phyloP scores from a whole-genome alignment of 2,797 vertebrate species.

The Pipistrellus nathusii region DNA sequence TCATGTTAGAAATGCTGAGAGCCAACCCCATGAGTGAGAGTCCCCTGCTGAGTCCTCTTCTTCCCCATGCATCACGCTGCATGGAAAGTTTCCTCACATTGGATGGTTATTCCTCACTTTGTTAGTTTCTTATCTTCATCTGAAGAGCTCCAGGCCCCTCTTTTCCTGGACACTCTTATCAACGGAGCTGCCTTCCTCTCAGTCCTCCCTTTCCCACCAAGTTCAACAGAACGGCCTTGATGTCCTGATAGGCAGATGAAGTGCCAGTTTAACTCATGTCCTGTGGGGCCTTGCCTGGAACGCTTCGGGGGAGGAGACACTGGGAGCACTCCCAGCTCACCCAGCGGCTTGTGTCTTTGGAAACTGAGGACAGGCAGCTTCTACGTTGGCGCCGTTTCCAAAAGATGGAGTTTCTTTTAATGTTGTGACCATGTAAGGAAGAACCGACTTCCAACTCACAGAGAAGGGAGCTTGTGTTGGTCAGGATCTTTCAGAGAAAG shows the following conservation, averaged over 20 bases:
- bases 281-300: neutral
- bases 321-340: neutral
- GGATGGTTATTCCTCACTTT: neutral
- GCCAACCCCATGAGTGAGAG: neutral
- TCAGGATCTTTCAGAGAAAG: neutral
- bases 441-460: neutral
- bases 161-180: neutral
- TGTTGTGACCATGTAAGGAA: neutral
- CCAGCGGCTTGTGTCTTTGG: neutral
- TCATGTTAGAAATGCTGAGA: neutral
- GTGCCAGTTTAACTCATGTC: neutral
- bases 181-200: neutral
- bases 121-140: neutral
- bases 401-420: neutral
- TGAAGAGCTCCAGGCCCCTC: neutral
- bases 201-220: neutral
- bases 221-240: neutral
- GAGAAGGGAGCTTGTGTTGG: neutral
- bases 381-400: neutral
- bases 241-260: neutral
- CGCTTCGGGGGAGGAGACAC: neutral
- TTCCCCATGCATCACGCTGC: neutral
- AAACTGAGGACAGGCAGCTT: neutral
- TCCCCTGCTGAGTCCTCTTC: neutral
- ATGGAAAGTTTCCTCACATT: neutral